These are phyloP conservation scores for Cetonia aurata DNA, from an alignment of 2,888 invertebrate species.

Conservation along the genomic window DNA sequence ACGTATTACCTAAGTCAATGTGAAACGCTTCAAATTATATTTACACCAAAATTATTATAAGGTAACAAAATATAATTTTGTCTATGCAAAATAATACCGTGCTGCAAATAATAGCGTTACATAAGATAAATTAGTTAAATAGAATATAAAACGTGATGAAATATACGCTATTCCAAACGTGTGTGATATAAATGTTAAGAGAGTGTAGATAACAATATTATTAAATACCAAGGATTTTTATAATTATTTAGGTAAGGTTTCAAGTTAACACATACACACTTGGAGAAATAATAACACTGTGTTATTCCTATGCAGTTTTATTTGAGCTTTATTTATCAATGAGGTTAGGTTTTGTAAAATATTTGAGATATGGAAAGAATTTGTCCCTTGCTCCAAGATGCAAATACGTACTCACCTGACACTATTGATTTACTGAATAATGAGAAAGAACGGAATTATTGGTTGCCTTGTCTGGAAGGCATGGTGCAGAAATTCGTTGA, in stretches of 20 bases:
- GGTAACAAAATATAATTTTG: neutral
- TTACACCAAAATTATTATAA: constrained; percentile 5
- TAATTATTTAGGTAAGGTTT: constrained; percentile 38
- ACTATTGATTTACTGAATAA: constrained; percentile 91
- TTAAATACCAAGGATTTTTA: constrained; percentile 31
- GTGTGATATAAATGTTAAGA: constrained; percentile 12
- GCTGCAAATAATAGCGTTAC: constrained; percentile 21
- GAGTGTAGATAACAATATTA: constrained; percentile 20
- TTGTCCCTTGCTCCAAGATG: constrained; percentile 84
- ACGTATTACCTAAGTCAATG: too few species aligned
- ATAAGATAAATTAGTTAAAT: constrained; percentile 21
- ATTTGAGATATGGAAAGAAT: constrained; percentile 60
- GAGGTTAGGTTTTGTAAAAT: constrained; percentile 48
- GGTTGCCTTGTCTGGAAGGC: constrained; percentile 92
- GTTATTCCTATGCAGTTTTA: constrained; percentile 22
- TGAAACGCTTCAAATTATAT: constrained; percentile 4
- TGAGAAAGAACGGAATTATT: constrained; percentile 88
- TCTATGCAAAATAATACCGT: neutral
- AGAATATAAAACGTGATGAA: constrained; percentile 25
- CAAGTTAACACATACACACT: constrained; percentile 18
- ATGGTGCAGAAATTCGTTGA: constrained; percentile 87
- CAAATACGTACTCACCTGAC: constrained; percentile 88
- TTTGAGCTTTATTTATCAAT: constrained; percentile 42
- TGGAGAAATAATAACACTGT: constrained; percentile 5
- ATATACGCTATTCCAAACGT: constrained; percentile 23